phyloP scores from a whole-genome alignment of 2,888 invertebrate genomes.

The Liodrosophila aerea region DNA sequence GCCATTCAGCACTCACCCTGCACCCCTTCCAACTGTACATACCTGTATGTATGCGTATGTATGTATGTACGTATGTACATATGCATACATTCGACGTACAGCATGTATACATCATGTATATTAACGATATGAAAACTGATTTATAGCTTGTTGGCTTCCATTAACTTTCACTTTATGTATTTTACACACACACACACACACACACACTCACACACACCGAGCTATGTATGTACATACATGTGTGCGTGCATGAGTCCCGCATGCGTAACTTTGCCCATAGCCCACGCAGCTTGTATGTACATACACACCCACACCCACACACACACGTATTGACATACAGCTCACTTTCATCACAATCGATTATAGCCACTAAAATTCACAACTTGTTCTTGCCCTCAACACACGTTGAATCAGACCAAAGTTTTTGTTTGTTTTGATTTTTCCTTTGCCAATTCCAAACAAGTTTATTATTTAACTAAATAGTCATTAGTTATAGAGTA shows the following conservation, averaged over 20 bases:
- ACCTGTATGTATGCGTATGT: slow-evolving; percentile 8
- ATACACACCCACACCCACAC: slow-evolving; percentile 6
- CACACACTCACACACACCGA: slow-evolving; percentile 1
- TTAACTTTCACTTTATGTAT: slow-evolving; percentile 14
- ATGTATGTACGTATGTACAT: slow-evolving; percentile 8
- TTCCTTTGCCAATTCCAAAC: no score
- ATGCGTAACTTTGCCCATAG: slow-evolving; percentile 29
- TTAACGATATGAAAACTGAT: slow-evolving; percentile 16
- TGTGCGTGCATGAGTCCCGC: slow-evolving; percentile 18
- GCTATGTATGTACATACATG: slow-evolving; percentile 20
- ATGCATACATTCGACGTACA: slow-evolving; percentile 15
- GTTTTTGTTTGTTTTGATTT: no score
- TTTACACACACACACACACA: slow-evolving; percentile 3
- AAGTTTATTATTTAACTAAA: no score
- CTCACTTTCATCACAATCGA: slow-evolving; percentile 17
- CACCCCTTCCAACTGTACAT: neutral
- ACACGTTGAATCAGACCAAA: slow-evolving; percentile 1
- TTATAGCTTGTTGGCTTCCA: slow-evolving; percentile 40
- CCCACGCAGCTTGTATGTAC: slow-evolving; percentile 13
- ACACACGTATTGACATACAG: slow-evolving; percentile 7
- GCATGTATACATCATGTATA: slow-evolving; percentile 17
- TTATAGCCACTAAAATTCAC: slow-evolving; percentile 24
- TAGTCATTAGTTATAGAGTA: no score
- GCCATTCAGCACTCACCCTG: slow-evolving; percentile 3
- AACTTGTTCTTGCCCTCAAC: slow-evolving; percentile 20